Evolutionary conservation across 2,888 invertebrate species (phyloP), one percentile per base, ranked within the genome.

Genomic region (Lumbricus terrestris): DNA sequence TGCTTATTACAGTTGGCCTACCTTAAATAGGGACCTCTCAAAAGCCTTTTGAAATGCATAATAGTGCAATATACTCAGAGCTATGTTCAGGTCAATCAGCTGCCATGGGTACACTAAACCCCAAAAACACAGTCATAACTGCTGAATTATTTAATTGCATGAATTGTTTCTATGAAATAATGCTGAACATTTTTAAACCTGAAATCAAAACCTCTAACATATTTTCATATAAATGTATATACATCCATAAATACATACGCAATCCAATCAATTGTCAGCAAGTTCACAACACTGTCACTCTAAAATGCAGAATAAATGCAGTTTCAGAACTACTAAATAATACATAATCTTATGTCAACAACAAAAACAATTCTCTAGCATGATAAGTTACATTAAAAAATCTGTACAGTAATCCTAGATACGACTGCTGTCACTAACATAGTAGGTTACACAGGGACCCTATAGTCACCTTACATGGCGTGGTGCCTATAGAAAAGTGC

Each of bases 131-230:
- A 1, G 69, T 54, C 23, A 69, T n/a, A 69, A 69, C 69, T 69
- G 29, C 69, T 11, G 13, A 69, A 69, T 69, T n/a, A 29, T 69
- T 69, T 69, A 29, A 69, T 69, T 69, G 69, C 69, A 69, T n/a
- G 69, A 69, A n/a, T 69, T 69, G n/a, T 69, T 69, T 69, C 69
- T 69, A 69, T n/a, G n/a, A 69, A 69, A 69, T 69, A 69, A 69
- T 69, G 69, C 69, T 69, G 69, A 69, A 69, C 69, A 69, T n/a
- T n/a, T n/a, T 69, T 69, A n/a, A 69, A 69, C 69, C 69, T 8
- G 69, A n/a, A 69, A 69, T 29, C n/a, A n/a, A 69, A 69, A 69
- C 69, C 69, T 69, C 13, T 69, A 69, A 29, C 69, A 69, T 29
- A 29, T 69, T 69, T n/a, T n/a, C 3, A 69, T n/a, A 29, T 69